Evolutionary conservation across 37 sponge, comb jelly and placozoan genomes (phyloP).

Genomic region (Cliona cf. orientalis): DNA sequence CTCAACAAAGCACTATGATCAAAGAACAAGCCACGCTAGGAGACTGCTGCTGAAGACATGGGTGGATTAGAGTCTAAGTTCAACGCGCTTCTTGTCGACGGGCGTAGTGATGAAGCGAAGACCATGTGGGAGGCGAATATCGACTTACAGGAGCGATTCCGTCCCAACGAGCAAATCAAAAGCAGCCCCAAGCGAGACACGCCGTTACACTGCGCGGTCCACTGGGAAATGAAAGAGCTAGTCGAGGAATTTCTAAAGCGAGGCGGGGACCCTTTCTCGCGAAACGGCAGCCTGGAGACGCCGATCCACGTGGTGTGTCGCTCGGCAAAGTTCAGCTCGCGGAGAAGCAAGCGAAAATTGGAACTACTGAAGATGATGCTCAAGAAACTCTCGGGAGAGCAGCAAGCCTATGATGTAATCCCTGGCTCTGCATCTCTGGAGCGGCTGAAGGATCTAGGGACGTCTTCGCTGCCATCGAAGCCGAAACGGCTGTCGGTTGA

Average conservation of each 20-base stretch:
- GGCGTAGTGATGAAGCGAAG: constrained; percentile 35
- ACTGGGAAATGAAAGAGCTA: constrained; percentile 45
- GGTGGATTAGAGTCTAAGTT: constrained; percentile 54
- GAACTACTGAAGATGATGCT: constrained; percentile 61
- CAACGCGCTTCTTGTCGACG: constrained; percentile 41
- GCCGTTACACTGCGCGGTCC: constrained; percentile 58
- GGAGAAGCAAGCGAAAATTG: constrained; percentile 21
- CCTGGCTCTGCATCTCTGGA: no score
- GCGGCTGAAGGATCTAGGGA: no score
- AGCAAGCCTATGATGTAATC: constrained; percentile 12
- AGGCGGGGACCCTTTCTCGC: constrained; percentile 61
- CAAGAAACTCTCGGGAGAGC: constrained; percentile 24
- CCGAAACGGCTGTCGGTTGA: no score
- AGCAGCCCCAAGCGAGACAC: constrained; percentile 49
- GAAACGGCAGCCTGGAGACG: constrained; percentile 67
- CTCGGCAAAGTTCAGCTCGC: constrained; percentile 36
- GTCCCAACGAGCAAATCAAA: constrained; percentile 59
- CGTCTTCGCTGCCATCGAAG: no score
- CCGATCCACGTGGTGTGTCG: constrained; percentile 74
- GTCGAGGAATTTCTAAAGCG: constrained; percentile 38
- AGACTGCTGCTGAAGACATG: no score
- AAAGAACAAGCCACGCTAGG: no score
- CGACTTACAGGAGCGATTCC: constrained; percentile 32
- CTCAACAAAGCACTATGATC: no score
- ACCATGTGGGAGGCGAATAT: constrained; percentile 39